phyloP scores from a whole-genome alignment of 2,888 invertebrate genomes.

The Microplitis manilae region DNA sequence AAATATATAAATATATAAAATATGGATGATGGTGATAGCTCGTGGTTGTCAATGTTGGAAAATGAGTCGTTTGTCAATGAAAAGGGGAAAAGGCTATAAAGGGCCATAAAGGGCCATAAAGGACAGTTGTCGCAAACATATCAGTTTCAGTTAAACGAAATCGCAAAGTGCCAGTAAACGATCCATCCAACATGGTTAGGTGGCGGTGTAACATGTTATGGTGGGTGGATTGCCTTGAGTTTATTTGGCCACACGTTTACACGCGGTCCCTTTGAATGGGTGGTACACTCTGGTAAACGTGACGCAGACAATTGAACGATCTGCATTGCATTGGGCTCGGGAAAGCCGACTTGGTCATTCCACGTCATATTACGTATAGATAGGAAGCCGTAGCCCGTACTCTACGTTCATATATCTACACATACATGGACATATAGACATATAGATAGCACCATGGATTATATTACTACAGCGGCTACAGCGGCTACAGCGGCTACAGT shows the following conservation, averaged over 20 bases:
- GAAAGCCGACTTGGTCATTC: slow-evolving; percentile 1
- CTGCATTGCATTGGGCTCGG: slow-evolving; percentile 16
- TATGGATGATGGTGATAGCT: too few relatives aligned
- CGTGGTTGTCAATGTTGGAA: too few relatives aligned
- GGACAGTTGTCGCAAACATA: too few relatives aligned
- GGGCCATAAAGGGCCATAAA: too few relatives aligned
- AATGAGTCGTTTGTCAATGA: too few relatives aligned
- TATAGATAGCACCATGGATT: slow-evolving; percentile 2
- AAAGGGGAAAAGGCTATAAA: too few relatives aligned
- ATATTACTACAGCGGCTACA: neutral
- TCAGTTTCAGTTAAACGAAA: too few relatives aligned
- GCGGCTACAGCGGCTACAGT: slow-evolving; percentile 7
- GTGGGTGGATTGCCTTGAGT: neutral
- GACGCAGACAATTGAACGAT: slow-evolving; percentile 53
- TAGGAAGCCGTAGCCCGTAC: neutral
- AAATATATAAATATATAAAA: too few relatives aligned
- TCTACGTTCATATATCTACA: neutral
- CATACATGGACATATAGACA: neutral
- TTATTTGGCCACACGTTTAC: slow-evolving; percentile 27
- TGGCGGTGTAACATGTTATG: neutral
- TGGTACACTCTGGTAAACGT: slow-evolving; percentile 50
- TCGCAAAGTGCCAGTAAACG: slow-evolving; percentile 9
- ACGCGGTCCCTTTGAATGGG: slow-evolving; percentile 46
- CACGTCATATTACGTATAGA: neutral
- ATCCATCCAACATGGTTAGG: slow-evolving; percentile 1